Base-by-base conservation (phyloP, 2,113 vertebrate species). In the Elaphurus davidianus region DNA sequence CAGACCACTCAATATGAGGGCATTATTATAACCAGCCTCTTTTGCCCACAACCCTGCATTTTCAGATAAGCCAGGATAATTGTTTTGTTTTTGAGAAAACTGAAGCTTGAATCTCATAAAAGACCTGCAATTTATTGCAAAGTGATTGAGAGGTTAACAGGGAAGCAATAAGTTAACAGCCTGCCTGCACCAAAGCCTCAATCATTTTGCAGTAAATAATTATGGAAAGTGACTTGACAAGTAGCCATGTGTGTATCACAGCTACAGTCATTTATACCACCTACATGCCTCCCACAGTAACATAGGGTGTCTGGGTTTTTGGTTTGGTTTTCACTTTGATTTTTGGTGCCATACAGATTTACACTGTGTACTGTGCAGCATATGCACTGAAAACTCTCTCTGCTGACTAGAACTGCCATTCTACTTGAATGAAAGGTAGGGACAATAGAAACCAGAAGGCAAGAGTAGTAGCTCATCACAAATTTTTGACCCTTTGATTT, bases 1-100 rank as follows among this genome's bases (percentile, higher is more conserved):
- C 91, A 98, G 98, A 97, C 98, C 98, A 94, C 97, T 99, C 98
- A 98, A 98, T 98, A 98, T 98, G 98, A 98, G 98, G 96, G 98
- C 97, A 90, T 97, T 98, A 96, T 88, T 95, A 97, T 98, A 98
- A 98, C 98, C 98, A 98, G 97, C 98, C 98, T 98, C 98, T 98
- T 91, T 52, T 96, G 98, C 98, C 98, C 96, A 87, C 91, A 94
- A 97, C 94, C 98, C 98, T 95, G 92, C 97, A 6, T 94, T 98
- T 98, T 96, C 97, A 94, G 98, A 92, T 94, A 87, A 96, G 98
- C 98, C 98, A 98, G 98, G 97, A 98, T 78, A 98, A 96, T 93
- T 98, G 98, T 97, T 98, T 97, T 98, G 98, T 98, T 97, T 98
- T 95, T 98, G 98, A 96, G 95, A 64, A 97, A 98, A 98, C 5